Evolutionary conservation across 2,888 invertebrate species (phyloP).

Genomic region (Coenonympha arcania): DNA sequence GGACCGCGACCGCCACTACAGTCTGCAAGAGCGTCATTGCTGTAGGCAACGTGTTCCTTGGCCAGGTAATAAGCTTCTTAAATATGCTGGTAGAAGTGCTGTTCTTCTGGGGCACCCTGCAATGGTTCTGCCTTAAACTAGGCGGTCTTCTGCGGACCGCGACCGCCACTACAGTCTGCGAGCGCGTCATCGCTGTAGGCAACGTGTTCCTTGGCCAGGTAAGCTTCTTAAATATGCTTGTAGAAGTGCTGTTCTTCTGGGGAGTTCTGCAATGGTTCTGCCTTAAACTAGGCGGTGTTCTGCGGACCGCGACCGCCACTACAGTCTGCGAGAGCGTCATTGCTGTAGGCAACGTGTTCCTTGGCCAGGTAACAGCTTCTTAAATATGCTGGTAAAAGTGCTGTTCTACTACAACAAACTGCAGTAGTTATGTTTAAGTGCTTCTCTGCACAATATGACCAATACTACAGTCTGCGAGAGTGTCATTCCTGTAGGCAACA

Average conservation of each 20-base stretch:
- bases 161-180: constrained; percentile 91
- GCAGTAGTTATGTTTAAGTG: too few species aligned
- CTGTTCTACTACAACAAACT: too few species aligned
- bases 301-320: constrained; percentile 79
- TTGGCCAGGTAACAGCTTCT: too few species aligned
- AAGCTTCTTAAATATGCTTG: constrained; percentile 93
- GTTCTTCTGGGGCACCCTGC: constrained; percentile 91
- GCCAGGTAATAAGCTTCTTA: too few species aligned
- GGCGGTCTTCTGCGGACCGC: constrained; percentile 80
- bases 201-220: too few species aligned
- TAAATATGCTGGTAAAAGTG: constrained; percentile 91
- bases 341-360: constrained; percentile 94
- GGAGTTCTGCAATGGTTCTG: constrained; percentile 92
- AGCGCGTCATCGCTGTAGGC: constrained; percentile 94
- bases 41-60: too few species aligned
- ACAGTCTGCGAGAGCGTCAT: constrained; percentile 96
- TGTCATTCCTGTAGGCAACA: constrained; percentile 93
- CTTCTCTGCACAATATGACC: too few species aligned
- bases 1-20: too few species aligned
- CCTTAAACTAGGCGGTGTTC: constrained; percentile 82
- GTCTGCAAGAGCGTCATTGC: too few species aligned
- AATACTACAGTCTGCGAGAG: constrained; percentile 97
- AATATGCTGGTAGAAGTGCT: constrained; percentile 91
- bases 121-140: constrained; percentile 85
- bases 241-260: constrained; percentile 90